These are phyloP conservation scores for Manis pentadactyla DNA, from an alignment of 2,797 vertebrate genomes.

Conservation along the genomic window DNA sequence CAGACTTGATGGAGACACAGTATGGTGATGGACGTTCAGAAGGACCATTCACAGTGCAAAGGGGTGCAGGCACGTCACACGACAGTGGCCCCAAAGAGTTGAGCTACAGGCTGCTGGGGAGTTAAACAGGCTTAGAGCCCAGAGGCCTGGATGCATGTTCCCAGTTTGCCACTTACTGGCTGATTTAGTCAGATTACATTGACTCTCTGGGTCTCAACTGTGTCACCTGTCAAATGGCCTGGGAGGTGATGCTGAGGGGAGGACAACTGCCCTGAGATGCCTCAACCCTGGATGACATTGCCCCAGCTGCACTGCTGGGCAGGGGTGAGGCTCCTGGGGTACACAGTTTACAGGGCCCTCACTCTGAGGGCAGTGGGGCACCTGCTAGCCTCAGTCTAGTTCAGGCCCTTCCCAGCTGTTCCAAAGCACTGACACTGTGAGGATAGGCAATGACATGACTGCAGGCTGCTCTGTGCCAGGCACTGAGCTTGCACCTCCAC, in stretches of 20 bases:
- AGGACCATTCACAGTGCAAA: background rate
- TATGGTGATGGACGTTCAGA: background rate
- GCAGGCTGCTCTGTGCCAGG: background rate
- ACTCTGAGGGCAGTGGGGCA: background rate
- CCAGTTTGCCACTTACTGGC: background rate
- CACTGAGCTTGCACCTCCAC: background rate
- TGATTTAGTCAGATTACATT: background rate
- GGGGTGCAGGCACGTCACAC: fast-evolving
- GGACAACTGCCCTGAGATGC: background rate
- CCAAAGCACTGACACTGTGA: background rate
- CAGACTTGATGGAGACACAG: background rate
- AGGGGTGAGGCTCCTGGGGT: too few relatives aligned
- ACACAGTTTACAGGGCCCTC: background rate
- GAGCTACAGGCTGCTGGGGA: background rate
- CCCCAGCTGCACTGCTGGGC: background rate
- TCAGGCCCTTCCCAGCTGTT: background rate
- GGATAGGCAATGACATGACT: background rate
- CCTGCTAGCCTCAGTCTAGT: background rate
- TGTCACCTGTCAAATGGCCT: background rate
- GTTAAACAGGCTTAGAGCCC: background rate
- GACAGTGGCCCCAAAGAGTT: background rate
- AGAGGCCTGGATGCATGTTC: background rate
- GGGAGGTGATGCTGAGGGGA: background rate
- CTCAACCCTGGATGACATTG: background rate
- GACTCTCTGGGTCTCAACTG: background rate